Conservation (phyloP, 2,888 invertebrate genomes). For the Pterostichus niger region DNA sequence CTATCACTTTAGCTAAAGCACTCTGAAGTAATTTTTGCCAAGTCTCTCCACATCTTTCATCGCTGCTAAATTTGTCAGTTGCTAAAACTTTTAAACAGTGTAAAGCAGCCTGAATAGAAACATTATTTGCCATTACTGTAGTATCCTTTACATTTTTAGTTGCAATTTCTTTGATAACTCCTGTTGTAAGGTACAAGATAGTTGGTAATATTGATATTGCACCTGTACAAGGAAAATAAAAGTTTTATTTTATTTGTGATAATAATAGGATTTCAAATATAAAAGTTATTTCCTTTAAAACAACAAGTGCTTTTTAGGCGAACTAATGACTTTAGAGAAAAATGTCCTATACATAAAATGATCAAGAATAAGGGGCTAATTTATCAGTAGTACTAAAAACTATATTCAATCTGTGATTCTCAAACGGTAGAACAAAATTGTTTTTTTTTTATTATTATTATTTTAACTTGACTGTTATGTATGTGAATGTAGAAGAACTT, state of each 20-base stretch:
- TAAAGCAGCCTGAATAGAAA: constrained; percentile 87
- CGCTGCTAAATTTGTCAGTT: constrained; percentile 83
- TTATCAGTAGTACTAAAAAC: too few relatives aligned
- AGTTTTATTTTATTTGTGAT: constrained; percentile 22
- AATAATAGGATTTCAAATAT: too few relatives aligned
- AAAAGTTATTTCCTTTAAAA: too few relatives aligned
- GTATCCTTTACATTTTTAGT: constrained; percentile 81
- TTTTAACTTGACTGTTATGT: too few relatives aligned
- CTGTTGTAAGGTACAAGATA: constrained; percentile 93
- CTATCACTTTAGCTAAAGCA: constrained; percentile 93
- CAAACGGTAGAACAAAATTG: too few relatives aligned
- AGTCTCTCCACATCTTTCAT: constrained; percentile 81
- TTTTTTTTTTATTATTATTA: too few relatives aligned
- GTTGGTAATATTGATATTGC: constrained; percentile 94
- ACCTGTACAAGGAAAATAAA: constrained; percentile 77
- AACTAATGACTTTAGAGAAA: too few relatives aligned
- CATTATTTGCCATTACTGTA: constrained; percentile 83
- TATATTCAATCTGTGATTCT: too few relatives aligned
- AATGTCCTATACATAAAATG: too few relatives aligned
- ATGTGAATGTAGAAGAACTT: too few relatives aligned
- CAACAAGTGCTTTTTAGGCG: too few relatives aligned
- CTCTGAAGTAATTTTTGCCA: constrained; percentile 93
- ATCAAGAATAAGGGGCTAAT: too few relatives aligned
- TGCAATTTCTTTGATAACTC: constrained; percentile 91
- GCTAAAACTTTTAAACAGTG: constrained; percentile 87